Evolutionary conservation across 2,888 invertebrate species (phyloP).

Genomic region (Lepidocyrtinus sp.): DNA sequence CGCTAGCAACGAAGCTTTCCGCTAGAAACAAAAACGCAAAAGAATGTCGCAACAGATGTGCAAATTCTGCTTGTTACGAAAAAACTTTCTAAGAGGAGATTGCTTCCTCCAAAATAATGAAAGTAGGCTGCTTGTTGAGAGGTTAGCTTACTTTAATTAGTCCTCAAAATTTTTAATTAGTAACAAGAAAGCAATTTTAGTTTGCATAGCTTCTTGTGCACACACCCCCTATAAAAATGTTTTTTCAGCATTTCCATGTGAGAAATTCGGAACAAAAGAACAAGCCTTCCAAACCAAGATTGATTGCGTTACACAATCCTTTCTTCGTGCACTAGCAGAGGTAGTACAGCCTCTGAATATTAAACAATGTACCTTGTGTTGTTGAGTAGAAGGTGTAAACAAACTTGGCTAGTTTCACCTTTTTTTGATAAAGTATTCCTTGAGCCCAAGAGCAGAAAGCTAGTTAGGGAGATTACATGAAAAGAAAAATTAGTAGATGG

Average conservation of each 20-base stretch:
- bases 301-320: background rate
- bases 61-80: background rate
- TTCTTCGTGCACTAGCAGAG: no score
- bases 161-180: constrained; percentile 50
- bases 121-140: background rate
- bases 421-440: no score
- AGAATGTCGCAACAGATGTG: constrained; percentile 52
- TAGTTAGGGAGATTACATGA: no score
- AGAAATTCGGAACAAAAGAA: background rate
- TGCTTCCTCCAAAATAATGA: background rate
- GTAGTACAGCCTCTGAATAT: no score
- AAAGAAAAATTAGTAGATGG: no score
- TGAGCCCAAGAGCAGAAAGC: no score
- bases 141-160: constrained; percentile 46
- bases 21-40: background rate
- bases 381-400: no score
- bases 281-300: background rate
- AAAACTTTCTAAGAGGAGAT: background rate
- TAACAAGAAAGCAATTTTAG: constrained; percentile 32
- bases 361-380: no score
- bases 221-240: background rate
- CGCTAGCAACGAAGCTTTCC: background rate
- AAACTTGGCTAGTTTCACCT: no score
- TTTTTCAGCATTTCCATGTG: background rate
- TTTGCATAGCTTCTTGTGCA: background rate